Conservation (phyloP, 2,888 invertebrate genomes). For the Athalia cordata region DNA sequence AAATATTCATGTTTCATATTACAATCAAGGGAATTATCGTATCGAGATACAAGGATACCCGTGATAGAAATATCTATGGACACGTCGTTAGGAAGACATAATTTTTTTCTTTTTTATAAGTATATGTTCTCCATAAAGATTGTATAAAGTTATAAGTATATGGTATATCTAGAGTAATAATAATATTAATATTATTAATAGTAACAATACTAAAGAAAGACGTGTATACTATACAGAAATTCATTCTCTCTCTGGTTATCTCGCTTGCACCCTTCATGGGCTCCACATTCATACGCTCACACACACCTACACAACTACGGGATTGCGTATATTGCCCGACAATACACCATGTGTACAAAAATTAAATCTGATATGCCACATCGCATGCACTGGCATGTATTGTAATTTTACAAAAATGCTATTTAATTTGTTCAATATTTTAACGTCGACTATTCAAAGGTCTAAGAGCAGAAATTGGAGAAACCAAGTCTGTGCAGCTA, state of each 20-base stretch:
- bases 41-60: not conserved
- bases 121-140: constrained; percentile 14
- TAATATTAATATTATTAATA: constrained; percentile 11
- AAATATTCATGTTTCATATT: constrained; percentile 28
- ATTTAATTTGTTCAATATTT: constrained; percentile 1
- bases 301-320: not conserved
- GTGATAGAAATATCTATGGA: not conserved
- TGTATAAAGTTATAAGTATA: constrained; percentile 14
- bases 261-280: not conserved
- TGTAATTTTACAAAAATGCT: not conserved
- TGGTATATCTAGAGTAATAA: not conserved
- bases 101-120: not conserved
- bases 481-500: constrained; percentile 3
- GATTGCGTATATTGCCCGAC: not conserved
- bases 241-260: constrained; percentile 15
- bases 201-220: constrained; percentile 8
- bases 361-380: not conserved
- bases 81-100: not conserved
- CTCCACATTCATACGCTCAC: not conserved
- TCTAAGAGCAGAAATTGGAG: not conserved
- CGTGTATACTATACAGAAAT: constrained; percentile 23
- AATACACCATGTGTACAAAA: not conserved
- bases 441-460: not conserved
- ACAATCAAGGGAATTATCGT: not conserved
- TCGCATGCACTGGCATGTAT: not conserved